Base-by-base conservation (phyloP, 1,140 invertebrate genomes). In the Cyrtorhinus lividipennis region DNA sequence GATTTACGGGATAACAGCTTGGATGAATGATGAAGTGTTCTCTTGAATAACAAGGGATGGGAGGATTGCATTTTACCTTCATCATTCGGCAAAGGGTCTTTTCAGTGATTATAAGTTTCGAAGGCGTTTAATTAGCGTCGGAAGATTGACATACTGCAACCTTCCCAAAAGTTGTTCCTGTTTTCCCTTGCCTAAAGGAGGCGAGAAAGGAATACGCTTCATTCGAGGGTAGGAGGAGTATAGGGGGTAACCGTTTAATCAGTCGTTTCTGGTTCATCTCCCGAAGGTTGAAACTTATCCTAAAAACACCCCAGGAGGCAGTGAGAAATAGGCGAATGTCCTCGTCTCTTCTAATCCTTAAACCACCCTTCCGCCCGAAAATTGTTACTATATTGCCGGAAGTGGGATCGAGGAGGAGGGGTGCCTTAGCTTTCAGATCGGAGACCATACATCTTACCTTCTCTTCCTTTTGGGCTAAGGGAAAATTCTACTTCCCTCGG, bases 401-500 rank as follows among this genome's bases (percentile, higher is more conserved):
- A 22, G 20, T 20, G 38, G 8, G 38, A 44, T 10, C 48, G 48
- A 3, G 48, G 48, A 13, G 5, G 48, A 20, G 48, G 10, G 20
- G 18, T 5, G 48, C 18, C 5, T 12, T 53, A 20, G 18, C 5
- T 20, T 20, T 53, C 18, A 53, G 48, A 53, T 53, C 48, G 48
- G 20, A 3, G 48, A 10, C 18, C 48, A 20, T 53, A 53, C 48
- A 53, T 53, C 48, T 53, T 53, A 12, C 20, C 12, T 15, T 20
- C 20, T 53, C 48, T 3, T 53, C 20, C 5, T 20, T 12, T 5
- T n/a, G n/a, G n/a, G n/a, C 10, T 5, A 53, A 22, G 12, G 48
- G 20, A 53, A 53, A 53, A 13, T 53, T 53, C 48, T 53, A 53
- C 48, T 53, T 53, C 48, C 48, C 48, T 53, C 48, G 12, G 48